A percentile compares a stretch with the other conserved stretches of the same genome.
phyloP scores from a whole-genome alignment of 2,888 invertebrate species.

The Allacma fusca region DNA sequence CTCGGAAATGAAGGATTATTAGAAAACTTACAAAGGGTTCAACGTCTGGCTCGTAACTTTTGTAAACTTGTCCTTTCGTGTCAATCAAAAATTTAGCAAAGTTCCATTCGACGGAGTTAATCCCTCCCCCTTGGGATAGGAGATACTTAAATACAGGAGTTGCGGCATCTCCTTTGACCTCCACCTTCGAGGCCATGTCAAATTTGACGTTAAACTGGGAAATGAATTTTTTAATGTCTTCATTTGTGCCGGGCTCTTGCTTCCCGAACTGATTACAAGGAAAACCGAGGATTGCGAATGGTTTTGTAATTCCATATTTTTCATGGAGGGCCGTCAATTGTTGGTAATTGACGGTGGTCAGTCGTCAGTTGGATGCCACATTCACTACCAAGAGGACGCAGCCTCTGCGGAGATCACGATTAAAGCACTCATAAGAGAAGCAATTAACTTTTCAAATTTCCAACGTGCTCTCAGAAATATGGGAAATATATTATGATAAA shows the following conservation, averaged over 20 bases:
- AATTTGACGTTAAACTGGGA: constrained; percentile 66
- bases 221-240: constrained; percentile 73
- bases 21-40: constrained; percentile 63
- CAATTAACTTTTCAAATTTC: too few species aligned
- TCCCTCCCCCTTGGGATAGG: constrained; percentile 49
- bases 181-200: constrained; percentile 71
- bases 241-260: constrained; percentile 73
- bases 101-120: constrained; percentile 72
- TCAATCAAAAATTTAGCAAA: constrained; percentile 87
- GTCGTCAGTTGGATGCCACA: constrained; percentile 74
- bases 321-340: constrained; percentile 57
- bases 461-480: too few species aligned
- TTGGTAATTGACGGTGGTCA: constrained; percentile 56
- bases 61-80: constrained; percentile 75
- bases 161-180: constrained; percentile 76
- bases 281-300: constrained; percentile 55
- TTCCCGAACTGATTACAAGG: constrained; percentile 57
- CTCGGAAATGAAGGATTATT: too few species aligned
- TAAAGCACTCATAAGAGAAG: too few species aligned
- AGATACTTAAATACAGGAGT: constrained; percentile 71
- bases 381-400: constrained; percentile 81
- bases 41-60: constrained; percentile 72
- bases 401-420: constrained; percentile 65
- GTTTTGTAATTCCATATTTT: constrained; percentile 51
- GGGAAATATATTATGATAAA: not conserved